phyloP scores from a whole-genome alignment of 1,140 invertebrate genomes.

The Mesaphorura yosii region DNA sequence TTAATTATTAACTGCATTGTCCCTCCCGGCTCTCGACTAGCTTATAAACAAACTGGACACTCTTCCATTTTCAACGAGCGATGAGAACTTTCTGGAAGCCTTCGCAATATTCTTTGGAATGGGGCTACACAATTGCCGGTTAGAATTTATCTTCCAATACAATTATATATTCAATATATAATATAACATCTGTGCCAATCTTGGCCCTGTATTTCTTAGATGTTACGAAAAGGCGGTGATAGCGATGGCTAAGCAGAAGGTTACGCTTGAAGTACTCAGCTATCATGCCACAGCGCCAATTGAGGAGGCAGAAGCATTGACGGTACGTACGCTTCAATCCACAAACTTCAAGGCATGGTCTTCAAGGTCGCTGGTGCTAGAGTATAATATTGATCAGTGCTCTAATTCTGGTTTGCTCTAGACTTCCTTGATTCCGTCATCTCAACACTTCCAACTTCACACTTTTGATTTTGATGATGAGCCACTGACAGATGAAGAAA shows the following conservation, averaged over 20 bases:
- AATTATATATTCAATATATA: too few species aligned
- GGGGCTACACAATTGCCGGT: conserved; percentile 93
- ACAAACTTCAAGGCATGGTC: conserved; percentile 20
- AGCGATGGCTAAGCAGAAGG: conserved; percentile 87
- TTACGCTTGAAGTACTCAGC: conserved; percentile 86
- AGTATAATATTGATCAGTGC: not conserved
- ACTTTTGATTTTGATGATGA: conserved; percentile 81
- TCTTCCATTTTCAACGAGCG: conserved; percentile 75
- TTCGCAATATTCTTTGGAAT: conserved; percentile 97
- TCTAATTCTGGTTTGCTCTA: conserved; percentile 32
- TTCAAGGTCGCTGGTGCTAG: not conserved
- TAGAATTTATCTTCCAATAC: too few species aligned
- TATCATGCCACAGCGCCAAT: conserved; percentile 87
- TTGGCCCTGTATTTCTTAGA: too few species aligned
- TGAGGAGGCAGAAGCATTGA: conserved; percentile 70
- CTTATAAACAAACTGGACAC: conserved; percentile 86
- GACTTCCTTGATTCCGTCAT: conserved; percentile 63
- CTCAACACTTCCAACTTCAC: conserved; percentile 66
- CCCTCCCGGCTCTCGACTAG: too few species aligned
- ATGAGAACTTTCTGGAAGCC: conserved; percentile 86
- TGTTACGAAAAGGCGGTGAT: conserved; percentile 83
- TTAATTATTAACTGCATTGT: not conserved
- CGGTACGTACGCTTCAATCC: conserved; percentile 51
- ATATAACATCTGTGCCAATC: too few species aligned
- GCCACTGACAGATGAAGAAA: conserved; percentile 69